Conservation (phyloP, 2,888 invertebrate species). For the Noctua pronuba region DNA sequence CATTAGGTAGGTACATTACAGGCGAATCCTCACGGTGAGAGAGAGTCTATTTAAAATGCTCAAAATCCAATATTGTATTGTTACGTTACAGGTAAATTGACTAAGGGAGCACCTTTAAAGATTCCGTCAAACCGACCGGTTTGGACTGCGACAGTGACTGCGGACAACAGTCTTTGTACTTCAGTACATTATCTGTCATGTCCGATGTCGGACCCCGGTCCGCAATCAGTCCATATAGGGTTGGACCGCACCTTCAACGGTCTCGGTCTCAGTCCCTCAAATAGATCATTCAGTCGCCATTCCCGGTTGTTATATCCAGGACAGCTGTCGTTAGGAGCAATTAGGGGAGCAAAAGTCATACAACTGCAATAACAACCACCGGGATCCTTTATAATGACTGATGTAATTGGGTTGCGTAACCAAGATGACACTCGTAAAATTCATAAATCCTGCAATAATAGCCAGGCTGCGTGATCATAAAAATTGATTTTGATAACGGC, state of each 20-base stretch:
- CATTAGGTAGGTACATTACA: background rate
- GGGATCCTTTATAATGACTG: slow-evolving; percentile 35
- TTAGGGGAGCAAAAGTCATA: slow-evolving; percentile 26
- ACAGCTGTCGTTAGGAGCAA: slow-evolving; percentile 35
- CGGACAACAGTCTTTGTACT: background rate
- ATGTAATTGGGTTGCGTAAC: slow-evolving; percentile 32
- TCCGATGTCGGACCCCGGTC: background rate
- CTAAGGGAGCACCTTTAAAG: background rate
- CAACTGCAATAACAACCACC: slow-evolving; percentile 60
- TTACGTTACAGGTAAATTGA: background rate
- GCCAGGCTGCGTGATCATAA: slow-evolving; percentile 19
- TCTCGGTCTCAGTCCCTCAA: background rate
- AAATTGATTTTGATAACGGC: slow-evolving; percentile 11
- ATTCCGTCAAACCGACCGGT: background rate
- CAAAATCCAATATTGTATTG: background rate
- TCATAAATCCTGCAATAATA: slow-evolving; percentile 17
- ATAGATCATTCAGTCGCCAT: slow-evolving; percentile 21
- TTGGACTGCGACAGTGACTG: background rate
- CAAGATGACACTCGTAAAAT: slow-evolving; percentile 42
- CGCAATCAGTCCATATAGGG: background rate
- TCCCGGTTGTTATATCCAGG: background rate
- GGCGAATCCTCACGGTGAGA: background rate
- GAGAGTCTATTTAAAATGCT: background rate
- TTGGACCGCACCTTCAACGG: background rate
- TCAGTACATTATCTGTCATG: background rate